These are phyloP conservation scores for Rotaria magnacalcarata DNA, from an alignment of 2,888 invertebrate species.

Conservation along the genomic window DNA sequence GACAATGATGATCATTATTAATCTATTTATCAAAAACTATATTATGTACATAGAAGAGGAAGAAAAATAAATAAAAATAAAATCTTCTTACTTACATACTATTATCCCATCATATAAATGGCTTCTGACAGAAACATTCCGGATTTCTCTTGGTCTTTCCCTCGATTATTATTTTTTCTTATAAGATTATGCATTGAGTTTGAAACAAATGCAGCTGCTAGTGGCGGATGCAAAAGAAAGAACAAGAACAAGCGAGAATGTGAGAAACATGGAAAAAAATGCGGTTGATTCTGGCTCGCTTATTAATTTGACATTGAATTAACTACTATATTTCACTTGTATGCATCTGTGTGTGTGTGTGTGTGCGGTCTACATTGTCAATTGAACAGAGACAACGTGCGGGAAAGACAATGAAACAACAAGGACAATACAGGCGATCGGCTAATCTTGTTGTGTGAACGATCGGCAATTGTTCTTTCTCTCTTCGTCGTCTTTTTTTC, in stretches of 20 bases:
- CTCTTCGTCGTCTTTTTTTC: too few relatives aligned
- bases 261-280: neutral
- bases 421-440: conserved; percentile 15
- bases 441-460: conserved; percentile 8
- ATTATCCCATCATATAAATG: conserved; percentile 18
- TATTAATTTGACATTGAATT: conserved; percentile 19
- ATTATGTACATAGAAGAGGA: neutral
- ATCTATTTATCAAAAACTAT: neutral
- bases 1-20: neutral
- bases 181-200: conserved; percentile 6
- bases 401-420: neutral
- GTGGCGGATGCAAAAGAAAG: conserved; percentile 1
- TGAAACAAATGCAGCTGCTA: conserved; percentile 11
- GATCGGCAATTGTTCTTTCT: neutral
- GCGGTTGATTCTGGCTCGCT: neutral
- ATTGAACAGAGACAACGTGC: conserved; percentile 9
- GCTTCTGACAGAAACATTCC: neutral
- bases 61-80: neutral
- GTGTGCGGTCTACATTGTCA: neutral
- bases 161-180: neutral
- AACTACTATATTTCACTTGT: conserved; percentile 17
- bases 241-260: neutral
- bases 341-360: neutral
- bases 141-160: neutral
- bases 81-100: neutral